phyloP scores from a whole-genome alignment of 2,888 invertebrate genomes.

The Brachynemurus nebulosus region DNA sequence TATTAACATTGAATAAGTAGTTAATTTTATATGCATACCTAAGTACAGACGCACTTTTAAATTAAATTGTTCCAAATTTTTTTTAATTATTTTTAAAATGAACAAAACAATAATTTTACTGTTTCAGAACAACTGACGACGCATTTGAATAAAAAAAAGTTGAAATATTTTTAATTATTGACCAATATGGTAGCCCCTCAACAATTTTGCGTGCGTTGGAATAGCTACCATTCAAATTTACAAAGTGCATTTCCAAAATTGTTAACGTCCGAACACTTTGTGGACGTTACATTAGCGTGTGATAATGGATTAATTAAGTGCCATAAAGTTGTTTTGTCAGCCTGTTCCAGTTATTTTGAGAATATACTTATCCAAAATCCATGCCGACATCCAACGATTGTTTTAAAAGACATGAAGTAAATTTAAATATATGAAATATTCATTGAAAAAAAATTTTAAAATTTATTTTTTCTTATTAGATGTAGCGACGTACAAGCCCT shows the following conservation, averaged over 20 bases:
- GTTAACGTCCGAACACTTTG: constrained; percentile 66
- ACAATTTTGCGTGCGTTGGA: constrained; percentile 68
- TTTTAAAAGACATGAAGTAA: constrained; percentile 69
- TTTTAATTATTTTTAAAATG: too few species aligned
- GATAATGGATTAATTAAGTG: constrained; percentile 76
- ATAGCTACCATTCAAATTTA: constrained; percentile 67
- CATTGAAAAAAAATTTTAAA: too few species aligned
- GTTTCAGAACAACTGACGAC: too few species aligned
- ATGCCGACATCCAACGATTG: constrained; percentile 72
- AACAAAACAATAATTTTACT: too few species aligned
- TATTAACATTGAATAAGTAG: too few species aligned
- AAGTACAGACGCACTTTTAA: too few species aligned
- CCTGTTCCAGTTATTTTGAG: constrained; percentile 75
- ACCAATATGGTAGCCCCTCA: constrained; percentile 34
- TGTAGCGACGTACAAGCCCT: constrained; percentile 75
- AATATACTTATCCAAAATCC: constrained; percentile 67
- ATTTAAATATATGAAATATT: too few species aligned
- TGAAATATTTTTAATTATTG: neutral
- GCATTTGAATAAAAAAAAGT: neutral
- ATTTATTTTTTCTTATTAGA: constrained; percentile 20
- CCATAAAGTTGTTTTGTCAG: constrained; percentile 74
- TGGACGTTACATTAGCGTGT: constrained; percentile 79
- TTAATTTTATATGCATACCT: too few species aligned
- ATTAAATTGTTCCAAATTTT: too few species aligned
- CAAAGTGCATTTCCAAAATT: constrained; percentile 63